Evolutionary conservation across 2,113 vertebrate genomes (phyloP), one percentile per base, ranked within the genome.

Genomic region (Anseranas semipalmata): DNA sequence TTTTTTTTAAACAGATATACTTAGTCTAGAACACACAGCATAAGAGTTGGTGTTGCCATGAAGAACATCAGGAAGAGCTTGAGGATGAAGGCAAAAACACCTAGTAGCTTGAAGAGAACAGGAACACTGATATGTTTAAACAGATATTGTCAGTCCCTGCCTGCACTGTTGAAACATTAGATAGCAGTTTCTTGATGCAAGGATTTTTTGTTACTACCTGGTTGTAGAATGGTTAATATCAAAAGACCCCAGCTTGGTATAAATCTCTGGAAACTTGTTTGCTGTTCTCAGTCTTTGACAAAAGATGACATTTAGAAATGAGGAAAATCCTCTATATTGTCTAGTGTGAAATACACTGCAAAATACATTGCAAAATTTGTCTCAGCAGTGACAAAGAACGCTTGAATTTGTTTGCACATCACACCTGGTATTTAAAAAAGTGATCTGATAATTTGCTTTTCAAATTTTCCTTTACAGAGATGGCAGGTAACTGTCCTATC

Each of bases 391-490:
- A 37, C 15, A 37, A 75, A 81, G 56, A 85, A 37, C 6, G 53
- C 55, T 18, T 35, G 9, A 37, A 5, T 50, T 45, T 53, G 2
- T 58, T 78, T 88, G 7, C n/a, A 20, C 12, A 46, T 7, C 15
- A 12, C 39, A 20, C 17, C 55, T 25, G 48, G 4, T 37, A 37
- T 37, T 89, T 63, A 63, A 63, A 45, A 39, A 74, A 71, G 33
- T n/a, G 7, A 52, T 76, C 28, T 50, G 8, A 14, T 32, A n/a
- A 16, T 4, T 73, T 1, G 0, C 6, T 74, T 62, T 48, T 41
- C 18, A 85, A 62, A 4, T 37, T 79, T 77, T 79, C 13, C 73
- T 9, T 74, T 18, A 50, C 7, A 56, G 12, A 66, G 14, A 30
- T 33, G 15, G 6, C 17, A 85, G 62, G 33, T 39, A 67, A 13